A percentile compares a stretch with the other conserved stretches of the same genome.
These are phyloP conservation scores for Nematostella vectensis DNA, from an alignment of 92 coral and sea anemone genomes.

Conservation along the genomic window DNA sequence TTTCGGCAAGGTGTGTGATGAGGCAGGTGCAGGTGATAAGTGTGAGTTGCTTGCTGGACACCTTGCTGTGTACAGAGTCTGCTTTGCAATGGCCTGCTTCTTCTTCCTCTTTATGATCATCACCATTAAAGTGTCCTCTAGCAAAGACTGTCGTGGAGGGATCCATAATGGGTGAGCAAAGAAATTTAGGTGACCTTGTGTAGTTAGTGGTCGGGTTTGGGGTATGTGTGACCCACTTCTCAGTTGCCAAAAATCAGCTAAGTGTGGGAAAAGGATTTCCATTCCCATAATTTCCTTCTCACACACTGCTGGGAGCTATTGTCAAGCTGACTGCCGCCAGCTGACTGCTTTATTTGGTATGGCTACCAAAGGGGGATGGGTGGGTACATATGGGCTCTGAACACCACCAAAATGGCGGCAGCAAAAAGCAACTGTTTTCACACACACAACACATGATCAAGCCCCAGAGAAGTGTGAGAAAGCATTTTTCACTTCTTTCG, in stretches of 20 bases:
- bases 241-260: too few species aligned
- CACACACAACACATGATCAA: not conserved
- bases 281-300: too few species aligned
- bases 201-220: too few species aligned
- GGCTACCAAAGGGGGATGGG: not conserved
- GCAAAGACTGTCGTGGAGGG: conserved; percentile 90
- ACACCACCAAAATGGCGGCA: not conserved
- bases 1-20: conserved; percentile 56
- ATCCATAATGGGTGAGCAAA: conserved; percentile 81
- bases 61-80: conserved; percentile 87
- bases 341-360: conserved; percentile 3
- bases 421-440: not conserved
- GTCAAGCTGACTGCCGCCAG: conserved; percentile 9
- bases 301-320: conserved; percentile 13
- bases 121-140: conserved; percentile 72
- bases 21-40: conserved; percentile 41
- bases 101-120: conserved; percentile 72
- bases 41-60: conserved; percentile 73
- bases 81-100: conserved; percentile 92
- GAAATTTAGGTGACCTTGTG: not conserved
- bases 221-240: too few species aligned
- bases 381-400: conserved; percentile 4
- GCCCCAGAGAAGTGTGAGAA: not conserved
- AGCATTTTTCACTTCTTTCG: conserved; percentile 4
- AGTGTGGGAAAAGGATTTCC: too few species aligned